Evolutionary conservation across 2,888 invertebrate species (phyloP).

Genomic region (Rotaria magnacalcarata): DNA sequence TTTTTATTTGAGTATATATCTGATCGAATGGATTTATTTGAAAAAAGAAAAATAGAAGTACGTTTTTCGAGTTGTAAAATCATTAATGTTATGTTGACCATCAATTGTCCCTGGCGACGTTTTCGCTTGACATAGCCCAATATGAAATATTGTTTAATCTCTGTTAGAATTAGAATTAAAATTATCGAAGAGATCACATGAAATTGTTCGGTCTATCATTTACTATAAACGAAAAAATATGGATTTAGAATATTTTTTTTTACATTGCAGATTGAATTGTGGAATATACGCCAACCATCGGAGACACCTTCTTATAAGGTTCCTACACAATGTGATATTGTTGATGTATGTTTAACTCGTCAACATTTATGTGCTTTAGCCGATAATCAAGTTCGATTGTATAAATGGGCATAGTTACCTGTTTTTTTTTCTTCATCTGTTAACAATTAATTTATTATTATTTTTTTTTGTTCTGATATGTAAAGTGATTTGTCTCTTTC

Average conservation of each 20-base stretch:
- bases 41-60: too few species aligned
- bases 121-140: too few species aligned
- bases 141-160: too few species aligned
- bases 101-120: too few species aligned
- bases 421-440: not conserved
- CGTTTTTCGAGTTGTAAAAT: too few species aligned
- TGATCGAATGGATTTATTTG: too few species aligned
- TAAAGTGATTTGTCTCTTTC: not conserved
- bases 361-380: not conserved
- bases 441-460: slow-evolving; percentile 16
- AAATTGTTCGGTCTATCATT: too few species aligned
- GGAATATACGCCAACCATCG: not conserved
- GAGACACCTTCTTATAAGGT: not conserved
- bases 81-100: too few species aligned
- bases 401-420: slow-evolving; percentile 21
- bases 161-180: too few species aligned
- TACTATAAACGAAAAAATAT: too few species aligned
- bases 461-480: not conserved
- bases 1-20: too few species aligned
- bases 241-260: not conserved
- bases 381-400: slow-evolving; percentile 5
- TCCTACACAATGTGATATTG: not conserved
- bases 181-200: too few species aligned
- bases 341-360: slow-evolving; percentile 21
- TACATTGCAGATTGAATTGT: not conserved